Evolutionary conservation across 2,797 vertebrate genomes (phyloP).

Genomic region (Euphonia xanthogaster): DNA sequence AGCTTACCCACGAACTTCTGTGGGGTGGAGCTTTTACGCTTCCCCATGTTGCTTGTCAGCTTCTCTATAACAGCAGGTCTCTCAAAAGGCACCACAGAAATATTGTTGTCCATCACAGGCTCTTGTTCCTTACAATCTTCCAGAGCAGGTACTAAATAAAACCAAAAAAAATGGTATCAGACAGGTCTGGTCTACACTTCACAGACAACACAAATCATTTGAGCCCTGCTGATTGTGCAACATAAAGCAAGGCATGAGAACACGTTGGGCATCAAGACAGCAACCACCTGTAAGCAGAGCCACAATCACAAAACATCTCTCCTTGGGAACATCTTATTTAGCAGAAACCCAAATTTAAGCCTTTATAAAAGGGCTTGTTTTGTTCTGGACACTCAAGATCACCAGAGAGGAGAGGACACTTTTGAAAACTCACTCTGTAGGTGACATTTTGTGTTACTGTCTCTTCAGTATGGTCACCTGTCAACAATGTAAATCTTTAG

Average conservation of each 20-base stretch:
- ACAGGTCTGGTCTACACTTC: conserved; percentile 58
- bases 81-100: conserved; percentile 87
- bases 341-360: background rate
- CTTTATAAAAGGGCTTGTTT: background rate
- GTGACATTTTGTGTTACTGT: background rate
- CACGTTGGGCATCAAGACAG: background rate
- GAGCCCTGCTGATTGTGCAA: background rate
- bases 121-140: conserved; percentile 89
- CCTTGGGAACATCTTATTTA: background rate
- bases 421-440: background rate
- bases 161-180: conserved; percentile 73
- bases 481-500: background rate
- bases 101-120: conserved; percentile 85
- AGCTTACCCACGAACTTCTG: conserved; percentile 98
- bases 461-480: background rate
- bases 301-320: background rate
- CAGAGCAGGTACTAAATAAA: conserved; percentile 83
- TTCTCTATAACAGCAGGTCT: conserved; percentile 96
- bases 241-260: background rate
- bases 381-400: background rate
- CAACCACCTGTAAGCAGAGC: background rate
- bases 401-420: background rate
- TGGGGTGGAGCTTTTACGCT: conserved; percentile 98
- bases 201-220: background rate
- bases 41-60: conserved; percentile 92